phyloP scores from a whole-genome alignment of 2,888 invertebrate species.

The Chymomyza amoena region DNA sequence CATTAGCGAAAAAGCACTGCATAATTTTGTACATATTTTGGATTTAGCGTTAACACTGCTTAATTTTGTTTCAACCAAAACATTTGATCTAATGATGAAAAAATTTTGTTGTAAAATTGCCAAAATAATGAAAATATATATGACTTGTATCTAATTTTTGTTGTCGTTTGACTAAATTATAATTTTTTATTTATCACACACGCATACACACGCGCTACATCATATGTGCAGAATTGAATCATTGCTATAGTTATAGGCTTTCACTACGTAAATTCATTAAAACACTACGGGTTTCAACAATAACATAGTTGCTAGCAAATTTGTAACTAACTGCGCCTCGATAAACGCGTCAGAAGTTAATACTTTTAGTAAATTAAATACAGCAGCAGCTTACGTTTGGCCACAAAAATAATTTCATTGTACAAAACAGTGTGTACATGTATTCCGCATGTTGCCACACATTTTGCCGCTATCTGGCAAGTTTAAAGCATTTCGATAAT shows the following conservation, averaged over 20 bases:
- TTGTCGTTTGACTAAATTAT: neutral
- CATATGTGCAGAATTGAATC: neutral
- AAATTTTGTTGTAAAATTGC: slow-evolving; percentile 28
- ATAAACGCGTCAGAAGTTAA: neutral
- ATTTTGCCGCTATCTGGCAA: neutral
- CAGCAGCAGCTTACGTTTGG: neutral
- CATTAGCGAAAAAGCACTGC: neutral
- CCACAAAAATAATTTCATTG: neutral
- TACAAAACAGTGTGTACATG: neutral
- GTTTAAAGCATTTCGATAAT: neutral
- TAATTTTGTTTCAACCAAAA: neutral
- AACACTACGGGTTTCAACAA: neutral
- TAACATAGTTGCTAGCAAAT: neutral
- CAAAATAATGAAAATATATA: slow-evolving; percentile 31
- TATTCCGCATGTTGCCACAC: neutral
- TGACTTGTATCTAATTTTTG: slow-evolving; percentile 44
- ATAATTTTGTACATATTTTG: slow-evolving; percentile 5
- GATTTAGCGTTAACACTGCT: neutral
- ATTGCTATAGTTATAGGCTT: neutral
- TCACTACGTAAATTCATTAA: neutral
- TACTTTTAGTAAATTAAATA: neutral
- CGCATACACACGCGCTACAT: slow-evolving; percentile 16
- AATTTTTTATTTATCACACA: slow-evolving; percentile 36
- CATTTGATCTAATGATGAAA: neutral
- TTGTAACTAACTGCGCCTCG: neutral